A percentile compares a stretch with the other conserved stretches of the same genome.
phyloP scores from a whole-genome alignment of 2,797 vertebrate species.

The Hafferia zeledoni region DNA sequence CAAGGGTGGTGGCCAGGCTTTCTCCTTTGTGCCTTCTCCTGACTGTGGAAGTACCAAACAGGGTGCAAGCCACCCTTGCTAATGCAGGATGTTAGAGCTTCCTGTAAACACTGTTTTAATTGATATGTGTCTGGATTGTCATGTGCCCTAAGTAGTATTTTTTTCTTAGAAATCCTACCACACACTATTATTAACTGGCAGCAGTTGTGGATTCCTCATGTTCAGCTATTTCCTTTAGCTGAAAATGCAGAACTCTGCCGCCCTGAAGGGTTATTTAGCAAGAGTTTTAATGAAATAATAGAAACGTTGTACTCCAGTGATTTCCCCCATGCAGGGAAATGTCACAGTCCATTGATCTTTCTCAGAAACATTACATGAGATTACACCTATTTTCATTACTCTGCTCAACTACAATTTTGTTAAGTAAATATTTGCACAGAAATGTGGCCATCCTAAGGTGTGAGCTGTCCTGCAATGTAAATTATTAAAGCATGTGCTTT shows the following conservation, averaged over 20 bases:
- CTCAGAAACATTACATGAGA: slow-evolving; percentile 61
- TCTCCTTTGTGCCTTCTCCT: not conserved
- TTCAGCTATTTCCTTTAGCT: slow-evolving; percentile 34
- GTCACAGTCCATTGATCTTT: slow-evolving; percentile 67
- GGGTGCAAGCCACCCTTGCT: not conserved
- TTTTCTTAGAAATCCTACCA: not conserved
- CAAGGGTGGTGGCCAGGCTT: not conserved
- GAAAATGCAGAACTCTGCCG: slow-evolving; percentile 15
- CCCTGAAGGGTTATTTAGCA: slow-evolving; percentile 44
- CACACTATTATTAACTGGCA: not conserved
- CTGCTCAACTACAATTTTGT: slow-evolving; percentile 77
- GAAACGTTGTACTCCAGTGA: slow-evolving; percentile 20
- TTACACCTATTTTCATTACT: slow-evolving; percentile 75
- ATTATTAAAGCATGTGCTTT: slow-evolving; percentile 85
- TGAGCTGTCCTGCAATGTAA: slow-evolving; percentile 76
- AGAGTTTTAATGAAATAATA: slow-evolving; percentile 78
- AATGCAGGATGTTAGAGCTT: not conserved
- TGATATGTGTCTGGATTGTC: not conserved
- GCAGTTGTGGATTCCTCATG: not conserved
- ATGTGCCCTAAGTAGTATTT: slow-evolving; percentile 15
- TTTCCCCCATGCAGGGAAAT: slow-evolving; percentile 53
- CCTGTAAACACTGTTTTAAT: slow-evolving; percentile 24
- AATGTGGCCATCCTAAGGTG: slow-evolving; percentile 76
- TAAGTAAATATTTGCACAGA: slow-evolving; percentile 90
- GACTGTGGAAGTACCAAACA: rapidly evolving